Evolutionary conservation across 2,797 vertebrate species (phyloP).

Genomic region (Amblyraja radiata): DNA sequence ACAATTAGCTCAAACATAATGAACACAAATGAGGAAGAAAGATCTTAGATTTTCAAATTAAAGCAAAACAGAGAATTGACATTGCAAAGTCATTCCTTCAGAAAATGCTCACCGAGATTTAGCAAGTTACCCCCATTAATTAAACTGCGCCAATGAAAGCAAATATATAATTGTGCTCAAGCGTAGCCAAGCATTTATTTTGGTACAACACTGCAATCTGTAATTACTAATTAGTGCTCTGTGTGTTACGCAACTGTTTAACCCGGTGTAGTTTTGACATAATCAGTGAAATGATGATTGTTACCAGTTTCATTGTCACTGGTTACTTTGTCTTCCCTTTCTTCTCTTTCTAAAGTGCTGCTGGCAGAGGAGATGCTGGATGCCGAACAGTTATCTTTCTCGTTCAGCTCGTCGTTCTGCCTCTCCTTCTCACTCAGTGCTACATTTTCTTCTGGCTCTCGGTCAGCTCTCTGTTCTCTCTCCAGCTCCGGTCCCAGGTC

Average conservation of each 20-base stretch:
- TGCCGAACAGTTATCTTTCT: conserved; percentile 94
- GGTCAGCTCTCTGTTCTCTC: conserved; percentile 63
- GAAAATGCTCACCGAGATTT: not conserved
- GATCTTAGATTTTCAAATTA: not conserved
- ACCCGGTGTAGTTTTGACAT: not conserved
- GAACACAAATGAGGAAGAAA: not conserved
- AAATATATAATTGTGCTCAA: conserved; percentile 11
- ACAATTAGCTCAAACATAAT: not conserved
- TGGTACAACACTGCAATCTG: not conserved
- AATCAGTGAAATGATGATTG: conserved; percentile 37
- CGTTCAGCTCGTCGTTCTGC: conserved; percentile 92
- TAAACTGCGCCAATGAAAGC: not conserved
- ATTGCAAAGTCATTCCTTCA: not conserved
- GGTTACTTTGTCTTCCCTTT: conserved; percentile 78
- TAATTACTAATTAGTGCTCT: not conserved
- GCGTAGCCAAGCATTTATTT: not conserved
- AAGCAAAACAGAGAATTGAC: not conserved
- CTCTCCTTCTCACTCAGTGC: conserved; percentile 91
- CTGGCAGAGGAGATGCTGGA: conserved; percentile 95
- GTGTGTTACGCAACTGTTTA: not conserved
- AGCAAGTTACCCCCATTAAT: not conserved
- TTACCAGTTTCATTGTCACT: conserved; percentile 75
- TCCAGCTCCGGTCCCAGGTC: conserved; percentile 58
- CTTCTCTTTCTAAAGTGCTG: conserved; percentile 92
- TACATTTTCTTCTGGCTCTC: conserved; percentile 70